phyloP scores from a whole-genome alignment of 2,113 vertebrate species.

The Trematomus loennbergii region DNA sequence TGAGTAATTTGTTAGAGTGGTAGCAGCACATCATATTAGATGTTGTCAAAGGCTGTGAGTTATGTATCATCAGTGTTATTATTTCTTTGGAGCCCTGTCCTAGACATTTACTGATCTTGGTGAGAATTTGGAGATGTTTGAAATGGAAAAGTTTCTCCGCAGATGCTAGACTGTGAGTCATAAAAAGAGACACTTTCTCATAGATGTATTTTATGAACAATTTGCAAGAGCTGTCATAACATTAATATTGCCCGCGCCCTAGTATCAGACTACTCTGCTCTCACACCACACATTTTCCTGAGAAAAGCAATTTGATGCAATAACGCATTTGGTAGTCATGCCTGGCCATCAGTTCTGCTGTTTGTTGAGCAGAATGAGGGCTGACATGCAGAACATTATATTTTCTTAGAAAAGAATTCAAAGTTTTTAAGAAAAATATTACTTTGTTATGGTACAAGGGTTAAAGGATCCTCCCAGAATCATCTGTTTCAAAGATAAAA shows the following conservation, averaged over 20 bases:
- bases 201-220: constrained; percentile 56
- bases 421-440: constrained; percentile 14
- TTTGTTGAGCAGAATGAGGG: not conserved
- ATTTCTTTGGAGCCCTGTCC: constrained; percentile 15
- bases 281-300: constrained; percentile 31
- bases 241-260: constrained; percentile 46
- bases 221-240: constrained; percentile 62
- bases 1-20: not conserved
- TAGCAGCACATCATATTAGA: not conserved
- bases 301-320: not conserved
- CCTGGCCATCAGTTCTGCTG: constrained; percentile 32
- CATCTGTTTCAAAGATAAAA: constrained; percentile 19
- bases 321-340: constrained; percentile 8
- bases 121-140: constrained; percentile 48
- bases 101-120: constrained; percentile 42
- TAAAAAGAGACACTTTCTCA: constrained; percentile 62
- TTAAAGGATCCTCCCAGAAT: constrained; percentile 37
- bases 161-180: constrained; percentile 61
- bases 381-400: not conserved
- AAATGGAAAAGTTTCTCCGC: constrained; percentile 51
- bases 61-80: constrained; percentile 18
- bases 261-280: constrained; percentile 19
- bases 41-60: constrained; percentile 4
- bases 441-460: not conserved
- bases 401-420: not conserved